Conservation (phyloP, 2,797 vertebrate species). For the Oryzias sinensis region DNA sequence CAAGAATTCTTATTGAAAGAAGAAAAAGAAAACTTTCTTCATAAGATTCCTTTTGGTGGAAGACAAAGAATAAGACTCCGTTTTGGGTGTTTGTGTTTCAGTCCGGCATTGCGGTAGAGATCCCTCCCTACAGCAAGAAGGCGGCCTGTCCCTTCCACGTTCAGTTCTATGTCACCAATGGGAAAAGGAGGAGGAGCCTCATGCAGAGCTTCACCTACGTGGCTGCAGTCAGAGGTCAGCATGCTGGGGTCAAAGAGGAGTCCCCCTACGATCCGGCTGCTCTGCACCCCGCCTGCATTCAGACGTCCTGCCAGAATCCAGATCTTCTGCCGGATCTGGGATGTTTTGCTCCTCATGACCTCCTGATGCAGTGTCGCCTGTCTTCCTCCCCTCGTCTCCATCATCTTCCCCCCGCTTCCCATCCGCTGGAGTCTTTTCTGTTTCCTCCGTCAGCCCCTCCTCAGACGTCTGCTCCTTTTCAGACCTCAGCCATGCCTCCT, state of each 20-base stretch:
- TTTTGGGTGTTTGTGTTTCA: conserved; percentile 46
- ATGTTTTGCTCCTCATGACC: conserved; percentile 75
- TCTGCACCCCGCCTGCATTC: conserved; percentile 59
- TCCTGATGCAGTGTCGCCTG: conserved; percentile 77
- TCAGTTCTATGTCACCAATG: conserved; percentile 93
- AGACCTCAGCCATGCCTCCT: conserved; percentile 19
- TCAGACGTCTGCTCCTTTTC: conserved; percentile 13
- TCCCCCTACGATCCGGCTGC: conserved; percentile 70
- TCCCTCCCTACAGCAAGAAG: conserved; percentile 86
- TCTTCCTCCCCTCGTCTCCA: conserved; percentile 36
- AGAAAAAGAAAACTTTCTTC: too few relatives aligned
- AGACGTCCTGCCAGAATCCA: conserved; percentile 2
- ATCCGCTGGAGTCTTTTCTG: conserved; percentile 16
- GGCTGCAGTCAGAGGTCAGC: conserved; percentile 12
- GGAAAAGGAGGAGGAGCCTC: conserved; percentile 90
- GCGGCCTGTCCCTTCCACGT: conserved; percentile 82
- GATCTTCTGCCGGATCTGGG: conserved; percentile 55
- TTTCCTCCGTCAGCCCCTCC: conserved; percentile 7
- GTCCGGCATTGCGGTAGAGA: conserved; percentile 86
- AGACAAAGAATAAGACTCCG: too few relatives aligned
- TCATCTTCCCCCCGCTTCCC: conserved; percentile 8
- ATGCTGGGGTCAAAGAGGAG: conserved; percentile 83
- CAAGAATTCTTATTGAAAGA: too few relatives aligned
- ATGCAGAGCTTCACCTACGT: conserved; percentile 88
- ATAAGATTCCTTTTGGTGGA: too few relatives aligned